These are phyloP conservation scores for Numenius arquata DNA, from an alignment of 2,113 vertebrate genomes.

Conservation along the genomic window DNA sequence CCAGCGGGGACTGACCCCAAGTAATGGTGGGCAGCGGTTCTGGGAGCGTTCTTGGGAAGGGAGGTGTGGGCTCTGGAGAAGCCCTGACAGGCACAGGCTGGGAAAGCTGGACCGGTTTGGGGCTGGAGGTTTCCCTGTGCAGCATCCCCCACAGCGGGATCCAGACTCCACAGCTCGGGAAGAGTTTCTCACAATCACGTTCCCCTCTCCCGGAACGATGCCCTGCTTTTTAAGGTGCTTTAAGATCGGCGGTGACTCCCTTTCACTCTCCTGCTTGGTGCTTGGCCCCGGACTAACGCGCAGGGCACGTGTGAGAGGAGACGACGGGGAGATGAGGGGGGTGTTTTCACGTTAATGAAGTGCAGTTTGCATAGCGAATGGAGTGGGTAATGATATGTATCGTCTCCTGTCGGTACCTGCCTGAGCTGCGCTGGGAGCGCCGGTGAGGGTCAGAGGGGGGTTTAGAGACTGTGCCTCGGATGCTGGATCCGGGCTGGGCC, in stretches of 20 bases:
- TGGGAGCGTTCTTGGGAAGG: rapidly evolving
- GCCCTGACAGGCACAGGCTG: not conserved
- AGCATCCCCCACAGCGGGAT: not conserved
- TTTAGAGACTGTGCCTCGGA: not conserved
- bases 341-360: not conserved
- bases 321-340: not conserved
- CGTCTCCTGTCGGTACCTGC: not conserved
- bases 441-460: not conserved
- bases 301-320: not conserved
- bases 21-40: rapidly evolving
- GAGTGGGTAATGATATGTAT: not conserved
- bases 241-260: not conserved
- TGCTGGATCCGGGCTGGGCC: not conserved
- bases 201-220: not conserved
- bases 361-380: not conserved
- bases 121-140: not conserved
- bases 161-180: not conserved
- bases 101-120: rapidly evolving
- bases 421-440: not conserved
- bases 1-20: not conserved
- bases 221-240: not conserved
- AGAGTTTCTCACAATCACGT: rapidly evolving
- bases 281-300: rapidly evolving
- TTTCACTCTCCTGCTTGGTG: rapidly evolving
- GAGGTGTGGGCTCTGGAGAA: not conserved